Base-by-base conservation (phyloP, 2,888 invertebrate genomes). In the Amphimallon solstitiale region DNA sequence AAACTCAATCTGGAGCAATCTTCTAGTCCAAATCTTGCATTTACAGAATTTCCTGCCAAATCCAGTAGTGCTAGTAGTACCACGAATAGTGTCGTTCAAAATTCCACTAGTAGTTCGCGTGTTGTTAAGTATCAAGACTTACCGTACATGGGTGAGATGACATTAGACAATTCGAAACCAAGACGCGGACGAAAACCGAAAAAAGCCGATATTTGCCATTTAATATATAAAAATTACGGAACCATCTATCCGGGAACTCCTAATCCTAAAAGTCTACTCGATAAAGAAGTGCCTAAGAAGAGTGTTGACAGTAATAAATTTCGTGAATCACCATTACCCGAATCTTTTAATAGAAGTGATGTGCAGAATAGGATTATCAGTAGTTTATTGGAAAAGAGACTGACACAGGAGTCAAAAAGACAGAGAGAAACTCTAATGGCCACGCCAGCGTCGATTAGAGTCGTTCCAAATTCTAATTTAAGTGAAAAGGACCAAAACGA, bases 131-230 rank as follows among this genome's bases (percentile, higher is more conserved):
- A 92, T 77, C 90, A 92, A 46, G 94, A 95, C 76, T 82, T 95
- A 48, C 95, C 95, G 0, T 95, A 94, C 81, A 95, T 95, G 94
- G 95, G 95, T 0, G 95, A 95, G 80, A 94, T 95, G 86, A 94
- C 94, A 0, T 81, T 95, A 62, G 94, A 94, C 77, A 93, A 95
- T 81, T 92, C 92, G 10, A 92, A 94, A 73, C 95, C 95, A 0
- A 83, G 94, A 37, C 85, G 95, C 68, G 95, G 95, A 0, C 85
- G 95, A 14, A 95, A 95, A 77, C 95, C 95, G 0, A 95, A 95
- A 78, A 95, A 95, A 80, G 94, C 95, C 0, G 95, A 95, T 77
- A 95, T 95, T 71, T 95, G 95, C 72, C 95, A 95, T 77, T 83
- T 95, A 45, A 95, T 95, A 72, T 94, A 95, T 77, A 95, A 95